Evolutionary conservation across 2,888 invertebrate genomes (phyloP), one percentile per base, ranked within the genome.

Genomic region (Harmothoe impar): DNA sequence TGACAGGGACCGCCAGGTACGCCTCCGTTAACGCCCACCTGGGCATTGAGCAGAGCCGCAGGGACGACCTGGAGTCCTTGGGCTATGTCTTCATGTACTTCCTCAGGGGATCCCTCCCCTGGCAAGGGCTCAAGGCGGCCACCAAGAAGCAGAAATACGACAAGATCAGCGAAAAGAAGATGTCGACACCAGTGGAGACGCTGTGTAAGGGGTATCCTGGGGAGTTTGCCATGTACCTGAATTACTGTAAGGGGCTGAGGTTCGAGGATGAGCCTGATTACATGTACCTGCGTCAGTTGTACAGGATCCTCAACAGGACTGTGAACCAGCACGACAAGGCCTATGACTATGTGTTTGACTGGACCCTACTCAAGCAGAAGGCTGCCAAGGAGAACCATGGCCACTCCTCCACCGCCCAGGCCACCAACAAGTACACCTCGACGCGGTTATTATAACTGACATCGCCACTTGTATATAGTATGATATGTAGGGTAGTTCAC

Each of bases 1-100:
- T 96, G 89, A 96, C 96, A 25, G 95, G 95, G 7, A 96, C 96
- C 25, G 95, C 96, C 7, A 92, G 99, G 95, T 99, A 99, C 96
- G 99, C 99, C 93, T 99, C 99, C 92, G 99, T 99, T 95, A 99
- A 99, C 96, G 99, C 99, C 93, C 99, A 99, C 96, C 97, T 99
- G 95, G 99, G 99, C 94, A 99, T 99, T 96, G 99, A 99, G 96
- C 99, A 99, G 96, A 98, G 99, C 94, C 97, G 99, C 93, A 97
- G 99, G 93, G 99, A 99, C 96, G 99, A 99, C 96, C 98, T 99
- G 98, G 99, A 99, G 96, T 99, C 99, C 20, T 97, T 99, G 93
- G 99, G 99, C 93, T 99, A 99, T 96, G 99, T 99, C 93, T 97
- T 99, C 95, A 99, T 99, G 99, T 99, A 99, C 97, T 99, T 97